Conservation (phyloP, 2,797 vertebrate species). For the Rhinogobio ventralis region DNA sequence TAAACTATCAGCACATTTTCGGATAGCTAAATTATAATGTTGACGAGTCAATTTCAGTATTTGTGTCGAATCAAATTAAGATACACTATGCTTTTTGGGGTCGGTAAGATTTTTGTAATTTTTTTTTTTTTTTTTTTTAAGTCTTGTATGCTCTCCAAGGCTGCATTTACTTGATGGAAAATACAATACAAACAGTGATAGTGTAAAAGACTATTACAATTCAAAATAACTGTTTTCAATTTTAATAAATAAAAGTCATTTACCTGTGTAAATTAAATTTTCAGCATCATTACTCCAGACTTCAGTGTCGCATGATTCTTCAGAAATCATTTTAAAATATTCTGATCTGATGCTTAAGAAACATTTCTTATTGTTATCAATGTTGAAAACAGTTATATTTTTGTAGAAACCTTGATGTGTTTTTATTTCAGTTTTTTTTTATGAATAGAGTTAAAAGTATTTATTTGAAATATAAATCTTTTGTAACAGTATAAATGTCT, state of each 20-base stretch:
- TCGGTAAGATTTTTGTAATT: not conserved
- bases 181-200: too few relatives aligned
- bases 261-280: not conserved
- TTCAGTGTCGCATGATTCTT: not conserved
- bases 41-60: too few relatives aligned
- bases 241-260: not conserved
- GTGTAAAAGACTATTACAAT: not conserved
- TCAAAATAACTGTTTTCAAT: not conserved
- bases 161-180: not conserved
- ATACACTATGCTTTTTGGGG: not conserved
- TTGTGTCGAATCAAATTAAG: not conserved
- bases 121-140: not conserved
- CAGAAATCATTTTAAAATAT: not conserved
- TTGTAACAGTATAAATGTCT: not conserved
- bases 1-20: not conserved
- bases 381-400: not conserved
- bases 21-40: not conserved
- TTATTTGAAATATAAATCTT: not conserved
- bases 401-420: not conserved
- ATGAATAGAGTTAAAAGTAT: not conserved
- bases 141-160: not conserved
- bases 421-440: not conserved
- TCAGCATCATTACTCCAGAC: not conserved
- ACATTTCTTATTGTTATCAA: not conserved
- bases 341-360: not conserved